Evolutionary conservation across 2,113 vertebrate genomes (phyloP).

Genomic region (Phrynosoma blainvillii): DNA sequence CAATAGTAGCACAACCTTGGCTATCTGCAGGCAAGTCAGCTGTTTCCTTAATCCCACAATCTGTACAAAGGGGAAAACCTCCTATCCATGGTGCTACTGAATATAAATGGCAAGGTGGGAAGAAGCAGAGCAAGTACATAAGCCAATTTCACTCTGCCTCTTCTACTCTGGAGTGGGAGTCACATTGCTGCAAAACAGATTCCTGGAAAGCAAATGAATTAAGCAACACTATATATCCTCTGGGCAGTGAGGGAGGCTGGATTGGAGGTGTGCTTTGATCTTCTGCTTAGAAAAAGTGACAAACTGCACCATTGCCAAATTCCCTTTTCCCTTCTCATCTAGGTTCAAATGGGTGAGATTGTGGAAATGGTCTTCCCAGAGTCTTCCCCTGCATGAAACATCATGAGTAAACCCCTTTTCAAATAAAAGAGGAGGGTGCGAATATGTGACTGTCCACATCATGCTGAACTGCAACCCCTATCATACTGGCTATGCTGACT

Average conservation of each 20-base stretch:
- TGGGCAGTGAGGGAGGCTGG: neutral
- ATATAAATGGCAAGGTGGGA: neutral
- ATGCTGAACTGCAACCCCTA: neutral
- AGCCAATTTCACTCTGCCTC: neutral
- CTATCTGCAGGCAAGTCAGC: no score
- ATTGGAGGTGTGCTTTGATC: neutral
- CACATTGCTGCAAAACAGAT: neutral
- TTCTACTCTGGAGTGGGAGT: neutral
- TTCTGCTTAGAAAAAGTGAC: neutral
- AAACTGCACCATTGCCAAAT: neutral
- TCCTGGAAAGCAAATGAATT: slow-evolving; percentile 5
- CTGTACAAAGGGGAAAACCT: neutral
- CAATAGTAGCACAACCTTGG: neutral
- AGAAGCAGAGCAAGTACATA: neutral
- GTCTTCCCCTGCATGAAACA: no score
- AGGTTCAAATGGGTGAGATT: no score
- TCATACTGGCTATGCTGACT: no score
- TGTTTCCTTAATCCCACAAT: no score
- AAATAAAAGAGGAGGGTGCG: neutral
- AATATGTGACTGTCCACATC: neutral
- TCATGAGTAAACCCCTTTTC: neutral
- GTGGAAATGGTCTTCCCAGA: neutral
- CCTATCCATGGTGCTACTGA: neutral
- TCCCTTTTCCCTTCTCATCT: neutral
- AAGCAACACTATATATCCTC: neutral